Base-by-base conservation (phyloP, 2,888 invertebrate genomes). In the Dicyrtomina minuta region DNA sequence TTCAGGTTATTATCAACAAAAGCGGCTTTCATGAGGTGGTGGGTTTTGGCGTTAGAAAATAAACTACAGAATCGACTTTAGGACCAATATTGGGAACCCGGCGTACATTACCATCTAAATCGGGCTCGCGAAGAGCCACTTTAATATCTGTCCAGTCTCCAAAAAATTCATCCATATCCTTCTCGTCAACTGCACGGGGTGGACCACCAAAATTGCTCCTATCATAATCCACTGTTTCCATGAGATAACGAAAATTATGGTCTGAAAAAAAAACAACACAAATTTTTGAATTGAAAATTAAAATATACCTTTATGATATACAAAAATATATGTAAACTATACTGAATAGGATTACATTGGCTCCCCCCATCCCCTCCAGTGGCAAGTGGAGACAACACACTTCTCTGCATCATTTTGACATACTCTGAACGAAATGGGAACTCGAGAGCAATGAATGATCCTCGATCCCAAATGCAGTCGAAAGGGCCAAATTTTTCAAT, bases 401-500 rank as follows among this genome's bases (percentile, higher is more conserved):
- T 33, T 33, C 71, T 55, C 41, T 75, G 68, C 72, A 77, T 74
- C 58, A 70, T 64, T 13, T 70, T 62, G 10, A 58, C 59, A 22
- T 76, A 76, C 0, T 27, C 58, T 12, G 33, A 15, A 15, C 76
- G 70, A 26, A 44, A 67, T 2, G 51, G 22, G 51, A 70, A 76
- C 26, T 73, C 73, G 12, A 76, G 5, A 8, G 76, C 76, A 41
- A 75, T 72, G 20, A 75, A 70, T 1, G 74, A 72, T 13, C 74
- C 76, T 43, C 75, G 26, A 33, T 76, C 76, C 75, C 75, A 76
- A 39, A 75, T 65, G 44, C 53, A 72, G 22, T 76, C 73, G 26
- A 75, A 64, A 1, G 75, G 75, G 33, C 73, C 74, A 62, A 70
- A 74, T 20, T 71, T 58, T 46, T 74, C 71, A 26, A 72, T 15